phyloP scores from a whole-genome alignment of 2,797 vertebrate species.

The Lerista edwardsae region DNA sequence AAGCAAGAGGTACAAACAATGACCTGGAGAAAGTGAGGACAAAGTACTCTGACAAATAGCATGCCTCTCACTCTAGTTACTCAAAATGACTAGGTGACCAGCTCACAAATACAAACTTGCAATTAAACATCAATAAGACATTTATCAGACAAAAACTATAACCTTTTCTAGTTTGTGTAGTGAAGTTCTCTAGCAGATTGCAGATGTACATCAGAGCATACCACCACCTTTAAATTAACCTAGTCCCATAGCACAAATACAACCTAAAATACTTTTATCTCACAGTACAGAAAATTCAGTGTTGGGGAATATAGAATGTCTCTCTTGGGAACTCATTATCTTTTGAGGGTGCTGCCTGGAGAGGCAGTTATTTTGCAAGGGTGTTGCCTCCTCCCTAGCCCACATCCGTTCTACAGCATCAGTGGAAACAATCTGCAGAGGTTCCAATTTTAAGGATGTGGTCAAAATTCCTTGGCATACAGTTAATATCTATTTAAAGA shows the following conservation, averaged over 20 bases:
- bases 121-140: not conserved
- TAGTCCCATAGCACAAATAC: conserved; percentile 20
- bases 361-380: conserved; percentile 49
- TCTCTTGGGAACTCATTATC: conserved; percentile 68
- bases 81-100: not conserved
- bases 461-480: not conserved
- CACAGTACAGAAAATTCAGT: conserved; percentile 47
- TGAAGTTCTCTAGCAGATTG: not conserved
- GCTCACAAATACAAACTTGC: not conserved
- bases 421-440: not conserved
- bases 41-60: not conserved
- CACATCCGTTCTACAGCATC: conserved; percentile 4
- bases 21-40: not conserved
- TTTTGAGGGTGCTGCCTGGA: conserved; percentile 61
- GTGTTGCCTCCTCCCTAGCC: conserved; percentile 37
- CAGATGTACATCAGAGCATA: conserved; percentile 33
- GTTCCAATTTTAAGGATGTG: not conserved
- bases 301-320: conserved; percentile 42
- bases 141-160: not conserved
- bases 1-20: not conserved
- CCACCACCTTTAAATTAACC: conserved; percentile 28
- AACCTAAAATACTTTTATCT: conserved; percentile 49
- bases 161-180: not conserved
- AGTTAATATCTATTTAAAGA: not conserved
- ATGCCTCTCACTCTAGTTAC: not conserved